These are phyloP conservation scores for Drosophila grimshawi DNA, from an alignment of 1,140 invertebrate genomes.

Conservation along the genomic window DNA sequence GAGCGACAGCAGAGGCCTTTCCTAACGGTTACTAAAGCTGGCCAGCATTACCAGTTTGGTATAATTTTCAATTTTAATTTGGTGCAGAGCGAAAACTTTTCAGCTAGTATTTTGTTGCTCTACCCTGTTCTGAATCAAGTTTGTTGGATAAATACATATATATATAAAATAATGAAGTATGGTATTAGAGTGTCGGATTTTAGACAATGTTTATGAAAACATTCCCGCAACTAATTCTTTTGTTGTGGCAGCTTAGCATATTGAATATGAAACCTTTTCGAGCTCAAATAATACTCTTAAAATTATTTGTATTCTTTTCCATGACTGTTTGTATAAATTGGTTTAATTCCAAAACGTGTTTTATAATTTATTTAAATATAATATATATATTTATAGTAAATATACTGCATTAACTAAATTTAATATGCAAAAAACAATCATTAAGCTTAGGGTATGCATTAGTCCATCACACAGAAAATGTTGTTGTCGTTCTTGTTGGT, in stretches of 20 bases:
- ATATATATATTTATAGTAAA: no score
- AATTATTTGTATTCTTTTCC: no score
- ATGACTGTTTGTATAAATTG: no score
- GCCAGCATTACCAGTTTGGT: slow-evolving; percentile 36
- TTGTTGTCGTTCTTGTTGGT: slow-evolving; percentile 2
- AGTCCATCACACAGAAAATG: neutral
- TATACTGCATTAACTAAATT: no score
- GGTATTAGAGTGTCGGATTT: neutral
- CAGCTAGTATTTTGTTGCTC: neutral
- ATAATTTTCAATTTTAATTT: slow-evolving; percentile 55
- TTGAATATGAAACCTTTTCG: no score
- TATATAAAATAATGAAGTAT: no score
- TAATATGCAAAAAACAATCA: neutral
- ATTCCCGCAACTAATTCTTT: no score
- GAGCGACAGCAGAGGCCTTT: slow-evolving; percentile 18
- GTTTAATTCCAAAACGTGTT: no score
- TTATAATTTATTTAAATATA: no score
- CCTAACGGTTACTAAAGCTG: slow-evolving; percentile 41
- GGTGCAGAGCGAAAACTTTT: slow-evolving; percentile 44
- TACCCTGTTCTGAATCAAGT: slow-evolving; percentile 1
- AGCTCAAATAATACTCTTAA: no score
- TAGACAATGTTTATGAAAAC: no score
- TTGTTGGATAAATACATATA: neutral
- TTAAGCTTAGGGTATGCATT: neutral
- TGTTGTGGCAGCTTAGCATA: no score